Evolutionary conservation across 1,140 invertebrate species (phyloP).

Genomic region (Heliconius hewitsoni): DNA sequence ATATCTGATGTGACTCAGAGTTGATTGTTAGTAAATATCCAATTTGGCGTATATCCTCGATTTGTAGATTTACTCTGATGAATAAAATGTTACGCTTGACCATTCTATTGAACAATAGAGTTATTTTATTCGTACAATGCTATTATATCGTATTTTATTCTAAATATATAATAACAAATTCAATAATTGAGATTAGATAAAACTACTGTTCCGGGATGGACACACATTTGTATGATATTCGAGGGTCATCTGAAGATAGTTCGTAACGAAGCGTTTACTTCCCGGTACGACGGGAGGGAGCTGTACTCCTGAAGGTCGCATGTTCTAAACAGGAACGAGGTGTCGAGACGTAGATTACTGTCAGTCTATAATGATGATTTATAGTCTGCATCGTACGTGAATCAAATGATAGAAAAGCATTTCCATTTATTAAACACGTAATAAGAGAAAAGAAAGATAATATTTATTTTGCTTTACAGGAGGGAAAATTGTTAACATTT

Average conservation of each 20-base stretch:
- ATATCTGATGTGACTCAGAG: not conserved
- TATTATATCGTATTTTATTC: not conserved
- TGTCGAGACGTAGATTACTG: constrained; percentile 63
- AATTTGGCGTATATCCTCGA: constrained; percentile 66
- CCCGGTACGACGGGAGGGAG: constrained; percentile 59
- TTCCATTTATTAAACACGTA: constrained; percentile 26
- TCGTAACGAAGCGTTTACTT: constrained; percentile 60
- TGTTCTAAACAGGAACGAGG: constrained; percentile 64
- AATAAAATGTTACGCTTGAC: constrained; percentile 51
- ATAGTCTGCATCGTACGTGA: constrained; percentile 55
- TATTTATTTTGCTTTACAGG: constrained; percentile 59
- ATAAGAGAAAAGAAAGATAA: not conserved
- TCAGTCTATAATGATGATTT: constrained; percentile 73
- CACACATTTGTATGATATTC: constrained; percentile 18
- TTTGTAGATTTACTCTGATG: constrained; percentile 51
- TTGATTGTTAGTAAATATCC: constrained; percentile 50
- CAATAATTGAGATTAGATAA: not conserved
- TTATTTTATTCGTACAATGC: not conserved
- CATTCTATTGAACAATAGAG: constrained; percentile 21
- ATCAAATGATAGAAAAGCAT: constrained; percentile 45
- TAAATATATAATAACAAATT: not conserved
- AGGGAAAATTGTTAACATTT: constrained; percentile 83
- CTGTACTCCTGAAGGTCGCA: constrained; percentile 62
- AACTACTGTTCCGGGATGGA: not conserved
- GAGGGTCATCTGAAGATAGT: constrained; percentile 31